These are phyloP conservation scores for Carcinoscorpius rotundicauda DNA, from an alignment of 1,140 invertebrate species.

Conservation along the genomic window DNA sequence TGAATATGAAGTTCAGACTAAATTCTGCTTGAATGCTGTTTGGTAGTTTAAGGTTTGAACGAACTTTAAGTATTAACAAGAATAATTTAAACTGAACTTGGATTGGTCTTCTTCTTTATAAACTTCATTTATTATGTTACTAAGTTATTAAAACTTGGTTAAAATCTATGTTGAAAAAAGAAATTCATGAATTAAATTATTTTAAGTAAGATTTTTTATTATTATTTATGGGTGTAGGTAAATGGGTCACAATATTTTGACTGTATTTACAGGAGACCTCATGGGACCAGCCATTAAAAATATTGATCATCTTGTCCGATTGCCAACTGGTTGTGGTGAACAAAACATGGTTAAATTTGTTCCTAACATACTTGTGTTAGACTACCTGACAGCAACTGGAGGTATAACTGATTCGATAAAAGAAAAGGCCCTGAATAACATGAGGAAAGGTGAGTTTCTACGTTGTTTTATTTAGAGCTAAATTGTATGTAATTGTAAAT, in stretches of 20 bases:
- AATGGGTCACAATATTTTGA: not conserved
- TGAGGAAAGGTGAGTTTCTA: constrained; percentile 46
- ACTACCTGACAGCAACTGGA: constrained; percentile 44
- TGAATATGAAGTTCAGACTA: too few species aligned
- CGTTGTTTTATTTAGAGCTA: not conserved
- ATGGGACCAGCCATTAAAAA: constrained; percentile 35
- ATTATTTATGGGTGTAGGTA: not conserved
- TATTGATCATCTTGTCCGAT: constrained; percentile 20
- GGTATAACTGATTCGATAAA: constrained; percentile 36
- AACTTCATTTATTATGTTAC: too few species aligned
- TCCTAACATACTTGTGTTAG: constrained; percentile 56
- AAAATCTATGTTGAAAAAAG: too few species aligned
- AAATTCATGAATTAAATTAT: too few species aligned
- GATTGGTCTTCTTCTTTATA: too few species aligned
- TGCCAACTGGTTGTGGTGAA: constrained; percentile 58
- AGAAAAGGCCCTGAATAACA: constrained; percentile 45
- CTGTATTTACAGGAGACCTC: constrained; percentile 38
- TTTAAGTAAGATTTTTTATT: too few species aligned
- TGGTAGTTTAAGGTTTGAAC: too few species aligned
- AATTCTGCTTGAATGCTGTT: too few species aligned
- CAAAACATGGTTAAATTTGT: constrained; percentile 72
- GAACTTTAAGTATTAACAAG: too few species aligned
- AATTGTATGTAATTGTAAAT: not conserved
- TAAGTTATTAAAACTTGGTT: too few species aligned
- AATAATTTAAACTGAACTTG: too few species aligned